Conservation (phyloP, 2,888 invertebrate genomes). For the Scaptomyza reducta region DNA sequence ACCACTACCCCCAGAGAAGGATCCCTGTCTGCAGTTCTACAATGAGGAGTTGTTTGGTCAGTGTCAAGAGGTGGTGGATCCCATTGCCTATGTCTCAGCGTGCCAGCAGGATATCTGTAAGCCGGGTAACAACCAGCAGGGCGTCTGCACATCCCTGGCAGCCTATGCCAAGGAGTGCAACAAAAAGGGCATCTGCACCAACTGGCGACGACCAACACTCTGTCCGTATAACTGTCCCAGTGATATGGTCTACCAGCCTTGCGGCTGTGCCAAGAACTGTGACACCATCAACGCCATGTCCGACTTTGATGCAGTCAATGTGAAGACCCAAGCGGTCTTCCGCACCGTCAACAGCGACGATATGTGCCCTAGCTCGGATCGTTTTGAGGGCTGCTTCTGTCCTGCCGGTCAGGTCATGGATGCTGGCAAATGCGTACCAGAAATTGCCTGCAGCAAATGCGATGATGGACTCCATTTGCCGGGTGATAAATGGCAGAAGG, state of each 20-base stretch:
- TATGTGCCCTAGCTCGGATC: slow-evolving; percentile 84
- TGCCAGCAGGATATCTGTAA: slow-evolving; percentile 89
- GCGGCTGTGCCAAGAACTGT: slow-evolving; percentile 83
- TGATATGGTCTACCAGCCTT: slow-evolving; percentile 81
- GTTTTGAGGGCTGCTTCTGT: slow-evolving; percentile 93
- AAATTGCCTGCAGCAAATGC: slow-evolving; percentile 89
- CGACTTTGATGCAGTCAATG: slow-evolving; percentile 78
- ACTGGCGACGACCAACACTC: slow-evolving; percentile 87
- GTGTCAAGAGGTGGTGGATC: slow-evolving; percentile 91
- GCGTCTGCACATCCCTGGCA: slow-evolving; percentile 88
- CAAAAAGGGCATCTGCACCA: slow-evolving; percentile 88
- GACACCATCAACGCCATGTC: slow-evolving; percentile 74
- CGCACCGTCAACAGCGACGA: slow-evolving; percentile 74
- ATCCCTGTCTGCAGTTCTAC: slow-evolving; percentile 89
- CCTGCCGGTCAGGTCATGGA: slow-evolving; percentile 89
- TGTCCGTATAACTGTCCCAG: slow-evolving; percentile 88
- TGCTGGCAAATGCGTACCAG: slow-evolving; percentile 89
- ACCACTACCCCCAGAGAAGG: slow-evolving; percentile 86
- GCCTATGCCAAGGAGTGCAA: slow-evolving; percentile 91
- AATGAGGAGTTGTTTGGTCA: slow-evolving; percentile 86
- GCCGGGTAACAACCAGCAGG: slow-evolving; percentile 85
- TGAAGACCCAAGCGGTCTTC: slow-evolving; percentile 72
- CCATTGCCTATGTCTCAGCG: slow-evolving; percentile 87
- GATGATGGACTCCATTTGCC: slow-evolving; percentile 88
- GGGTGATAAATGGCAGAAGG: slow-evolving; percentile 88